phyloP scores from a whole-genome alignment of 1,140 invertebrate genomes.

The Lysiphlebus fabarum region DNA sequence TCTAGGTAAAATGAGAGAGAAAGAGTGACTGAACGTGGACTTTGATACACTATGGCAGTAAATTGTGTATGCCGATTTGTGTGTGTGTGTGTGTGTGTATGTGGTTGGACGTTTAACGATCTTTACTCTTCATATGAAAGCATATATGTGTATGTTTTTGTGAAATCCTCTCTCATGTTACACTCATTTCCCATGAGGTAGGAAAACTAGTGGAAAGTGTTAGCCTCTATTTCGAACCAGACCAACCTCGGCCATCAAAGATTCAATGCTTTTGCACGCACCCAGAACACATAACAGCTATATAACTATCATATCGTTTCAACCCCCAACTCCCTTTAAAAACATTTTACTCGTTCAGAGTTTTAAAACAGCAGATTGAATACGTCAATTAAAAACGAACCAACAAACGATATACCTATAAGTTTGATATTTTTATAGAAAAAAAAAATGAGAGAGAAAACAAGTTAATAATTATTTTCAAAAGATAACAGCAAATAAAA shows the following conservation, averaged over 20 bases:
- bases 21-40: not conserved
- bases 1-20: not conserved
- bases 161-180: not conserved
- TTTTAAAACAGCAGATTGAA: no score
- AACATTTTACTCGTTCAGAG: not conserved
- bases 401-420: no score
- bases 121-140: conserved; percentile 19
- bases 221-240: conserved; percentile 8
- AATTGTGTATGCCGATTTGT: not conserved
- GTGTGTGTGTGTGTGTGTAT: conserved; percentile 12
- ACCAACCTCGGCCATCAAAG: conserved; percentile 40
- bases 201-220: conserved; percentile 9
- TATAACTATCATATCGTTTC: not conserved
- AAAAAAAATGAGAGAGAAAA: no score
- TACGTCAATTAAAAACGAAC: no score
- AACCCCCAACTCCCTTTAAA: not conserved
- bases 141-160: not conserved
- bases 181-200: conserved; percentile 4
- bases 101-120: conserved; percentile 20
- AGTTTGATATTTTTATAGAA: no score
- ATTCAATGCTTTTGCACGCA: conserved; percentile 43
- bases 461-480: no score
- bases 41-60: not conserved
- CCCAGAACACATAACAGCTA: conserved; percentile 22
- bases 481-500: no score